A percentile compares a stretch with the other conserved stretches of the same genome.
Evolutionary conservation across 1,140 invertebrate species (phyloP).

Genomic region (Atopsyche davidsoni): DNA sequence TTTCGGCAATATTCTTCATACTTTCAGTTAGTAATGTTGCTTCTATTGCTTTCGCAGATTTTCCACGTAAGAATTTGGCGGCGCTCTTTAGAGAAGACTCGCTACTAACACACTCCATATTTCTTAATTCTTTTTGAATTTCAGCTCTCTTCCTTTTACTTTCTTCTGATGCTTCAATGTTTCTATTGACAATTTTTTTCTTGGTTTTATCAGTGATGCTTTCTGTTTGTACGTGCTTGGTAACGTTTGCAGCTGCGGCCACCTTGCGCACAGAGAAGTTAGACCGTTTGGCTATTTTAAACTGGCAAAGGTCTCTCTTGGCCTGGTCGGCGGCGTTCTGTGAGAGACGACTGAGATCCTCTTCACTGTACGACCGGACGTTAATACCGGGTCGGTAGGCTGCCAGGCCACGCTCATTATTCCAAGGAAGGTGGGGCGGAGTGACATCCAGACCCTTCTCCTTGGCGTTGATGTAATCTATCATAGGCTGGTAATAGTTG

Average conservation of each 20-base stretch:
- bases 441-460: constrained; percentile 42
- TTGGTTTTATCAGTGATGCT: constrained; percentile 48
- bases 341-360: constrained; percentile 58
- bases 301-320: constrained; percentile 56
- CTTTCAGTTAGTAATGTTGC: constrained; percentile 56
- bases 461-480: constrained; percentile 67
- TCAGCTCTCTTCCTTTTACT: constrained; percentile 43
- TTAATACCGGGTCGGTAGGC: constrained; percentile 52
- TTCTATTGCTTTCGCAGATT: constrained; percentile 67
- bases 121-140: constrained; percentile 44
- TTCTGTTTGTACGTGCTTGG: constrained; percentile 56
- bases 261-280: constrained; percentile 62
- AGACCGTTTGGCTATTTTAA: constrained; percentile 57
- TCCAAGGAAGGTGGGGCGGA: constrained; percentile 65
- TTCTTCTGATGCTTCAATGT: constrained; percentile 38
- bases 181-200: constrained; percentile 44
- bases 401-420: constrained; percentile 60
- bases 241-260: constrained; percentile 57
- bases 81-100: constrained; percentile 44
- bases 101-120: constrained; percentile 46
- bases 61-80: constrained; percentile 54
- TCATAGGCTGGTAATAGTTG: constrained; percentile 77
- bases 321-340: constrained; percentile 58
- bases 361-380: constrained; percentile 54
- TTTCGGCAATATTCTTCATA: constrained; percentile 48